Evolutionary conservation across 2,888 invertebrate species (phyloP).

Genomic region (Eupithecia pulchellata): DNA sequence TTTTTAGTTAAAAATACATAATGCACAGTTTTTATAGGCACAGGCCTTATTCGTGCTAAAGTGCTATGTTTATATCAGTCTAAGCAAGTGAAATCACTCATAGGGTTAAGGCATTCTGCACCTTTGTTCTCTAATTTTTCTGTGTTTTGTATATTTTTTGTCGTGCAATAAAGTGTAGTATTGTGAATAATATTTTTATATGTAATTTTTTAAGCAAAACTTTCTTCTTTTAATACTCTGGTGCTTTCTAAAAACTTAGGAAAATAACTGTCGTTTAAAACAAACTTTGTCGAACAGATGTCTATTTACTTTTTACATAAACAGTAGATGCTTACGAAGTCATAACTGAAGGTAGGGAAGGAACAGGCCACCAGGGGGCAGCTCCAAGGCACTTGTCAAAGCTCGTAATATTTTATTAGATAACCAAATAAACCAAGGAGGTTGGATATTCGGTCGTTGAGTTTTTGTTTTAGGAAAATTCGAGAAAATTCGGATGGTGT

Average conservation of each 20-base stretch:
- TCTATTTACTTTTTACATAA: slow-evolving; percentile 58
- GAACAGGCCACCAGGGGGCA: slow-evolving; percentile 66
- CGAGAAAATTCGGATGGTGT: background rate
- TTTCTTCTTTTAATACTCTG: background rate
- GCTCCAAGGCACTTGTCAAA: slow-evolving; percentile 78
- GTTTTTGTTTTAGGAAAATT: slow-evolving; percentile 31
- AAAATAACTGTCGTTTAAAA: slow-evolving; percentile 31
- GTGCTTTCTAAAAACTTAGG: slow-evolving; percentile 3
- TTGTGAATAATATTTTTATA: background rate
- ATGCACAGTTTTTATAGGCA: too few relatives aligned
- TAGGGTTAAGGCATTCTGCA: too few relatives aligned
- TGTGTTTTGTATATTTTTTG: too few relatives aligned
- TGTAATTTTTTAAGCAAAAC: background rate
- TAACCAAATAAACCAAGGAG: slow-evolving; percentile 79
- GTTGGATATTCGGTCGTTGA: slow-evolving; percentile 59
- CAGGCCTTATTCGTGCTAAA: too few relatives aligned
- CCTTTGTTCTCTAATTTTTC: too few relatives aligned
- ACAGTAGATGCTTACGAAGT: slow-evolving; percentile 62
- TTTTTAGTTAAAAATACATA: too few relatives aligned
- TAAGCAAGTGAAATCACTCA: too few relatives aligned
- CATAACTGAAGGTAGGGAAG: slow-evolving; percentile 69
- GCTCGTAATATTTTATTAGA: slow-evolving; percentile 85
- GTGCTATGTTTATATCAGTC: too few relatives aligned
- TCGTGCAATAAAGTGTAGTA: too few relatives aligned
- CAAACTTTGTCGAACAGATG: slow-evolving; percentile 38